Evolutionary conservation across 2,888 invertebrate species (phyloP), one percentile per base, ranked within the genome.

Genomic region (Galerucella nymphaeae): DNA sequence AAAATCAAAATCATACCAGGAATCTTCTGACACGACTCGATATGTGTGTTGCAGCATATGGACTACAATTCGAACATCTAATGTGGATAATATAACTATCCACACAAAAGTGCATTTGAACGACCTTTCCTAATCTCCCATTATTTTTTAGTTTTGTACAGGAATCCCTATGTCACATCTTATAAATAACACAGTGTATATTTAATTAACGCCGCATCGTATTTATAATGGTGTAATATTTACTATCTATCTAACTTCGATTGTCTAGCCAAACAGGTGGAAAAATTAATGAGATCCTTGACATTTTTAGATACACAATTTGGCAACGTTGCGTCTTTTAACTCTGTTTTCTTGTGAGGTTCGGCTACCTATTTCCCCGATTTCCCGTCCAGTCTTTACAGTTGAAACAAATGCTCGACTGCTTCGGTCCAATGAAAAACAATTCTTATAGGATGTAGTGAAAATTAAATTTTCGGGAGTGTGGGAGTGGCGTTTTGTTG

Each of bases 291-390:
- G 30, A 38, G 30, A 38, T 38, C 30, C 30, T 38, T 8, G 45
- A 45, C 45, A 45, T 45, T 45, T 45, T 1, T 9, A 0, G 11
- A 1, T n/a, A 6, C 10, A 16, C 30, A 61, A 30, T 42, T 20
- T 30, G 70, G 63, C 70, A 70, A 63, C 70, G 55, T 20, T 45
- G 70, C 70, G 18, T 41, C 45, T 63, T 70, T 42, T 71, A 66
- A 66, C 65, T 50, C 66, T 41, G 65, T 71, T 57, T 41, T 70
- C 70, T 70, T 64, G 16, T 61, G 58, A 66, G 58, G 50, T 41
- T 66, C 23, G 71, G 71, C 65, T 23, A n/a, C n/a, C n/a, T n/a
- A 55, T 64, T 71, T 70, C 59, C 70, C 70, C 58, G 58, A 65
- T 64, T 65, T 62, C 50, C 70, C 18, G 57, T 64, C 57, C 64